These are phyloP conservation scores for Hirundo rustica DNA, from an alignment of 2,797 vertebrate genomes.

Conservation along the genomic window DNA sequence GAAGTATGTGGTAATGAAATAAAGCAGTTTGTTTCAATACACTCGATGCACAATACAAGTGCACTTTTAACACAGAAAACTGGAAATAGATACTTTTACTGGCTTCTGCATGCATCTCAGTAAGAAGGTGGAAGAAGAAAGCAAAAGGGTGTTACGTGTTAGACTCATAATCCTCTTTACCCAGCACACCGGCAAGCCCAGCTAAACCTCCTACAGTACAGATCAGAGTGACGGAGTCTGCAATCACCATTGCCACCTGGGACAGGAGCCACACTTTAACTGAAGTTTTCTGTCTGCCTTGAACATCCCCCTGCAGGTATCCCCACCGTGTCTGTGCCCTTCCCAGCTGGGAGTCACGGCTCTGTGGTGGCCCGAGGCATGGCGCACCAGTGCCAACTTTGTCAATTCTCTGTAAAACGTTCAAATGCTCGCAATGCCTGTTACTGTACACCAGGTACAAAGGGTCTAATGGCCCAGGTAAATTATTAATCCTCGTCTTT, in stretches of 20 bases:
- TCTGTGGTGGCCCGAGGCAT: not conserved
- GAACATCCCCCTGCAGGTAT: not conserved
- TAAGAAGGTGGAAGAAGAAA: not conserved
- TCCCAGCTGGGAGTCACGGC: not conserved
- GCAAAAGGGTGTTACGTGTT: not conserved
- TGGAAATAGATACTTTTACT: not conserved
- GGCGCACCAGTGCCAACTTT: not conserved
- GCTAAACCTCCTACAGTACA: not conserved
- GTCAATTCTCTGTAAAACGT: constrained; percentile 21
- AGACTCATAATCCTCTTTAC: not conserved
- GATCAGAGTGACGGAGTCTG: not conserved
- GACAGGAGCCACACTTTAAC: not conserved
- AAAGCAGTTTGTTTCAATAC: not conserved
- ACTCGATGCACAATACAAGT: not conserved
- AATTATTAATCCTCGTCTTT: constrained; percentile 72
- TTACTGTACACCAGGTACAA: constrained; percentile 65
- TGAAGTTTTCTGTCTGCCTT: not conserved
- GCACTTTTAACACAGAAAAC: not conserved
- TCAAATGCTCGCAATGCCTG: not conserved
- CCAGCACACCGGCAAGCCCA: not conserved
- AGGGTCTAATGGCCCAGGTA: constrained; percentile 61
- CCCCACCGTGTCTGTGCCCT: fast-evolving
- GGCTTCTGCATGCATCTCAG: not conserved
- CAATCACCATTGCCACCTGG: not conserved
- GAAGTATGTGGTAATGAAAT: not conserved